These are phyloP conservation scores for Zootermopsis nevadensis DNA, from an alignment of 2,888 invertebrate genomes.

Conservation along the genomic window DNA sequence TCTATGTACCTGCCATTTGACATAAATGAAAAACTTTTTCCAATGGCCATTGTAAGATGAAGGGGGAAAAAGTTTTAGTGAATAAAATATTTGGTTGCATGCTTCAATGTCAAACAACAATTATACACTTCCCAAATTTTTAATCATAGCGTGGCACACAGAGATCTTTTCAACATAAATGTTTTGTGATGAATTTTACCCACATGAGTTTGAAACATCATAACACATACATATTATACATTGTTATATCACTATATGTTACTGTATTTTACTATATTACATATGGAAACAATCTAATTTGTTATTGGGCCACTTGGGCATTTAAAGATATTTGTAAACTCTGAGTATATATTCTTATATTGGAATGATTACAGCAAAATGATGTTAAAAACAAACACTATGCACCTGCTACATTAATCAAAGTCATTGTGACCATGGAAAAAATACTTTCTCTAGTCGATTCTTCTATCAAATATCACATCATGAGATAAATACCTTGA, in stretches of 20 bases:
- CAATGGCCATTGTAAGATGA: no score
- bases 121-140: slow-evolving; percentile 47
- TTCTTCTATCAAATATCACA: slow-evolving; percentile 39
- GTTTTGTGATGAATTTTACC: slow-evolving; percentile 48
- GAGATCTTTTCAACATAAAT: slow-evolving; percentile 50
- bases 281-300: slow-evolving; percentile 51
- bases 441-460: slow-evolving; percentile 25
- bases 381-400: not conserved
- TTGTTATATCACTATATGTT: slow-evolving; percentile 45
- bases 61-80: no score
- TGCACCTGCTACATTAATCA: slow-evolving; percentile 18
- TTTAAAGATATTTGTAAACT: slow-evolving; percentile 42
- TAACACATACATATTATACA: slow-evolving; percentile 50
- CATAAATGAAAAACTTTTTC: no score
- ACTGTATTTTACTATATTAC: slow-evolving; percentile 47
- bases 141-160: slow-evolving; percentile 52
- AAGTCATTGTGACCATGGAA: slow-evolving; percentile 10
- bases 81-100: no score
- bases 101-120: slow-evolving; percentile 7
- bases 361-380: slow-evolving; percentile 29
- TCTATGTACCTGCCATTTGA: no score
- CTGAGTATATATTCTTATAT: slow-evolving; percentile 21
- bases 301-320: slow-evolving; percentile 40
- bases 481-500: slow-evolving; percentile 46
- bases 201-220: slow-evolving; percentile 48